These are phyloP conservation scores for Chunga burmeisteri DNA, from an alignment of 2,113 vertebrate species.

Conservation along the genomic window DNA sequence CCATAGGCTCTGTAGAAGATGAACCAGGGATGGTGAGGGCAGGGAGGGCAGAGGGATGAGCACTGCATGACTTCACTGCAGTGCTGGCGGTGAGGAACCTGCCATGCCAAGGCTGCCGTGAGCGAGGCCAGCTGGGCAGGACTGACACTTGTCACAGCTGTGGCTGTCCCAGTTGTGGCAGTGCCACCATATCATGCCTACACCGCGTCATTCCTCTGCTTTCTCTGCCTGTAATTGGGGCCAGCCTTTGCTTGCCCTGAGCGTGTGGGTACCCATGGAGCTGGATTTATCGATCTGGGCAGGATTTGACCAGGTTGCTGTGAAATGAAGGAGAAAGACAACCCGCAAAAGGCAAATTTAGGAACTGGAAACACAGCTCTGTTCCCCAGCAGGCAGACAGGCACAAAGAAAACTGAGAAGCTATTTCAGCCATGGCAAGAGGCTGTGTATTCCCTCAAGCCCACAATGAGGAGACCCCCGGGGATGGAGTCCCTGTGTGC, in stretches of 20 bases:
- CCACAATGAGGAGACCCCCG: rapidly evolving
- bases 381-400: not conserved
- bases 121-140: not conserved
- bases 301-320: not conserved
- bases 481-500: not conserved
- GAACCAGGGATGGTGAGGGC: not conserved
- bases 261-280: not conserved
- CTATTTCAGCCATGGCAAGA: not conserved
- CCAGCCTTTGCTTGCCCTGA: not conserved
- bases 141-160: not conserved
- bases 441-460: not conserved
- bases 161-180: not conserved
- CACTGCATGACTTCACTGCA: rapidly evolving
- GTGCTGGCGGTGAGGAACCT: not conserved
- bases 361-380: not conserved
- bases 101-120: rapidly evolving
- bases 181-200: not conserved
- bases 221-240: not conserved
- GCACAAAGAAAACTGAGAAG: not conserved
- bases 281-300: not conserved
- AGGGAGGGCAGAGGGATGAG: no score
- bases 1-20: not conserved
- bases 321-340: not conserved
- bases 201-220: rapidly evolving
- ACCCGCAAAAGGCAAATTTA: not conserved